phyloP scores from a whole-genome alignment of 2,797 vertebrate genomes.

The Takifugu rubripes region DNA sequence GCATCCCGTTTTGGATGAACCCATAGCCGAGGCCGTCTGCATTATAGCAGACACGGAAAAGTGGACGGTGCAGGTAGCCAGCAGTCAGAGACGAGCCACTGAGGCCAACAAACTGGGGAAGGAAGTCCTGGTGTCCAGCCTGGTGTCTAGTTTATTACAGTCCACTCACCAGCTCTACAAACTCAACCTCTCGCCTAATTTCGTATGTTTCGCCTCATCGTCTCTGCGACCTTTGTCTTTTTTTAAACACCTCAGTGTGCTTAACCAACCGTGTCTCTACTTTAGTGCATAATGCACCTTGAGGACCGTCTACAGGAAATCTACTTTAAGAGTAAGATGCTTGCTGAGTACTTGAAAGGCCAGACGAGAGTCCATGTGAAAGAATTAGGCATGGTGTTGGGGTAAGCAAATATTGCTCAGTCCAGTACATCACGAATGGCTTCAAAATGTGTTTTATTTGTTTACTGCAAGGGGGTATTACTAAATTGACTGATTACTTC shows the following conservation, averaged over 20 bases:
- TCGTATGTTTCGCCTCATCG: constrained; percentile 78
- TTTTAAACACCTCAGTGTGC: not conserved
- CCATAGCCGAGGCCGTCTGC: constrained; percentile 97
- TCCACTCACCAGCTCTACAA: constrained; percentile 98
- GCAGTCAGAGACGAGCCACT: constrained; percentile 90
- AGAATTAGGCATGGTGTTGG: constrained; percentile 92
- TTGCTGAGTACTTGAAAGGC: constrained; percentile 96
- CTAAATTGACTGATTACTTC: constrained; percentile 5
- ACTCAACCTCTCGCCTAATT: constrained; percentile 96
- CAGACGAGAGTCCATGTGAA: constrained; percentile 98
- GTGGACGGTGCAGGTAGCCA: constrained; percentile 97
- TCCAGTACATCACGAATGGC: no score
- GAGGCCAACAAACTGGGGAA: constrained; percentile 93
- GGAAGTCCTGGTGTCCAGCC: constrained; percentile 94
- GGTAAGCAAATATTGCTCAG: constrained; percentile 74
- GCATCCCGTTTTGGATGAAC: constrained; percentile 98
- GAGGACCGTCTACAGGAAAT: constrained; percentile 97
- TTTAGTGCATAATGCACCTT: constrained; percentile 96
- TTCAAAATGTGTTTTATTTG: not conserved
- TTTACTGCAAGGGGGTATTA: not conserved
- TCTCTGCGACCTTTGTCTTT: not conserved
- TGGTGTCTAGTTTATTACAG: constrained; percentile 91
- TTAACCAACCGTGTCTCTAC: constrained; percentile 1
- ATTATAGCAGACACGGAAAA: constrained; percentile 97
- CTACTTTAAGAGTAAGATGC: constrained; percentile 98